A percentile compares a stretch with the other conserved stretches of the same genome.
These are phyloP conservation scores for Tribolium castaneum DNA, from an alignment of 1,140 invertebrate genomes.

Conservation along the genomic window DNA sequence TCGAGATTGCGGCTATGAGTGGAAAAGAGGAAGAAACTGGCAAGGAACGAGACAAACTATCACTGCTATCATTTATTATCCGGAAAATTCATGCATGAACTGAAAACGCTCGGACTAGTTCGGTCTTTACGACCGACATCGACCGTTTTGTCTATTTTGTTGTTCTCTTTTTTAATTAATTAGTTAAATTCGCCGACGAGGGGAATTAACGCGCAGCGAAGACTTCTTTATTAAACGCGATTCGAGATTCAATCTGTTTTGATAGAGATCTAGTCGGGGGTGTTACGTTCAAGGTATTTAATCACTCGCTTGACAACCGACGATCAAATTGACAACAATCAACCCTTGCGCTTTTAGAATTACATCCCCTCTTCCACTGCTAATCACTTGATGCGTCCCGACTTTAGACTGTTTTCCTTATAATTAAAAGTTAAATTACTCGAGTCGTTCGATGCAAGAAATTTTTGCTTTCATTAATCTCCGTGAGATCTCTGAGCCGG, in stretches of 20 bases:
- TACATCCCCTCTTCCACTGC: not conserved
- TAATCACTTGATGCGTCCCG: not conserved
- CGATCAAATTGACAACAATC: not conserved
- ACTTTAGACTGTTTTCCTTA: not conserved
- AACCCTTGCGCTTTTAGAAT: not conserved
- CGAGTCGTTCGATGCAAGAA: not conserved
- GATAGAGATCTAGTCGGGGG: not conserved
- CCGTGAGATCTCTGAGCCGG: not conserved
- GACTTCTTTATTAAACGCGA: not conserved
- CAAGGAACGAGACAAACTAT: conserved; percentile 42
- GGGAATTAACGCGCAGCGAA: not conserved
- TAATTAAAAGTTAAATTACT: conserved; percentile 15
- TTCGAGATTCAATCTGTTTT: not conserved
- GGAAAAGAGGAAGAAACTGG: conserved; percentile 36
- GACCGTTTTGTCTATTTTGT: conserved; percentile 21
- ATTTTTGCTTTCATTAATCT: conserved; percentile 20
- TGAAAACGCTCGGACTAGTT: conserved; percentile 44
- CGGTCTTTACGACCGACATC: conserved; percentile 13
- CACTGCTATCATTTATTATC: conserved; percentile 54
- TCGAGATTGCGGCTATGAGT: conserved; percentile 49
- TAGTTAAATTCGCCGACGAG: not conserved
- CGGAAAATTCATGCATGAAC: conserved; percentile 54
- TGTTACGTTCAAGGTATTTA: conserved; percentile 1
- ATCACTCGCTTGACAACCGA: not conserved
- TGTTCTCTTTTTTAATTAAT: not conserved